Conservation (phyloP, 2,888 invertebrate species). For the Zygogramma bicolorata region DNA sequence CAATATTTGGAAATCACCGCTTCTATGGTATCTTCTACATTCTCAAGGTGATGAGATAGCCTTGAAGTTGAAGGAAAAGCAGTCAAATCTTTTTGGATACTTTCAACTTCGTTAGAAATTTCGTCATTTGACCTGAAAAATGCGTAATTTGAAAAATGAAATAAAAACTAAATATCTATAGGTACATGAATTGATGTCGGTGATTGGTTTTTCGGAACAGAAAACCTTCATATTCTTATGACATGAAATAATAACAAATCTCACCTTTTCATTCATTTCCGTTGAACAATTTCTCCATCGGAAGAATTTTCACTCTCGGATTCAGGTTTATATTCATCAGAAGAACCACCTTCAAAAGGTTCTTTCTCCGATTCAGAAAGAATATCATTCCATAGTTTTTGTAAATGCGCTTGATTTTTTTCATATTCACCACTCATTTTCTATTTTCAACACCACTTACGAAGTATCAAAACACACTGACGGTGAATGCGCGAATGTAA, state of each 20-base stretch:
- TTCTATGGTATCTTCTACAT: constrained; percentile 21
- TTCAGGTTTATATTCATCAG: constrained; percentile 16
- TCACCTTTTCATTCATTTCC: too few relatives aligned
- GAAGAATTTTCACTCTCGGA: too few relatives aligned
- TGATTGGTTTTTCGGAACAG: background rate
- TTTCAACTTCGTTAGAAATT: constrained; percentile 2
- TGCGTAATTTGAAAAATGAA: too few relatives aligned
- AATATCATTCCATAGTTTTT: constrained; percentile 10
- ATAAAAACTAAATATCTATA: too few relatives aligned
- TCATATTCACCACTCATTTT: constrained; percentile 2
- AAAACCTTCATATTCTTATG: background rate
- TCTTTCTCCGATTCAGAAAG: constrained; percentile 1
- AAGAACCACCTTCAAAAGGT: constrained; percentile 16
- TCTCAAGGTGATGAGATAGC: constrained; percentile 9
- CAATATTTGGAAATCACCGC: constrained; percentile 24
- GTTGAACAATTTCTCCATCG: too few relatives aligned
- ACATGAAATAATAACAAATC: constrained; percentile 4
- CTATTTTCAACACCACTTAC: background rate
- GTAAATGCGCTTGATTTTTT: constrained; percentile 3
- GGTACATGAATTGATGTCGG: too few relatives aligned
- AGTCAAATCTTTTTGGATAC: constrained; percentile 7
- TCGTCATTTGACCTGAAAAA: too few relatives aligned
- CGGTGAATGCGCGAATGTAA: background rate
- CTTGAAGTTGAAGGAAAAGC: constrained; percentile 15
- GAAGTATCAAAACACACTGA: background rate